Conservation (phyloP, 2,113 vertebrate genomes). For the Todiramphus saurophagus region DNA sequence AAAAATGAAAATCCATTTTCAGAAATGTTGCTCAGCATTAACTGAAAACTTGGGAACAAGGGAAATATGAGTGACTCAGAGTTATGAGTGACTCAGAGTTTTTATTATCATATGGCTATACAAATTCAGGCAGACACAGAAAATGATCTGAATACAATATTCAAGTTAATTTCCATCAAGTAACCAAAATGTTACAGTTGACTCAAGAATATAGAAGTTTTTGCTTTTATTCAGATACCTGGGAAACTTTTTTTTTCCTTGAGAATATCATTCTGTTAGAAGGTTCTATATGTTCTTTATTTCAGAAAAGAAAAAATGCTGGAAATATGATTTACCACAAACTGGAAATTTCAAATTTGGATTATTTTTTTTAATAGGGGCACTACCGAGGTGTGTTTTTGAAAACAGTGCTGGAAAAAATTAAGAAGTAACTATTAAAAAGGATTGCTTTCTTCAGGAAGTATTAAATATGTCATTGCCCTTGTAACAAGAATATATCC, state of each 20-base stretch:
- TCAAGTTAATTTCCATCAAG: neutral
- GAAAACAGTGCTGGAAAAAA: neutral
- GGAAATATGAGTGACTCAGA: rapidly evolving
- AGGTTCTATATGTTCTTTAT: neutral
- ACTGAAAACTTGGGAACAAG: neutral
- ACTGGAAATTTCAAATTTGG: neutral
- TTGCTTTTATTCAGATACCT: neutral
- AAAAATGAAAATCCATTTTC: neutral
- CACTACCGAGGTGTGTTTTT: neutral
- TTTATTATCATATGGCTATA: neutral
- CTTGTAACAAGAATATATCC: neutral
- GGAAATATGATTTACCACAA: neutral
- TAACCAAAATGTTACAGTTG: neutral
- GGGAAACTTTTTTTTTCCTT: neutral
- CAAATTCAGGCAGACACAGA: neutral
- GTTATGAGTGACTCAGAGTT: rapidly evolving
- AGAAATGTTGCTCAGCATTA: neutral
- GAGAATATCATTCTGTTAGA: neutral
- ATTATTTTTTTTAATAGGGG: neutral
- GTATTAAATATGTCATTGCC: constrained; percentile 20
- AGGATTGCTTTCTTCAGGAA: neutral
- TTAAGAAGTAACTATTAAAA: neutral
- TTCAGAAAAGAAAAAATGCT: neutral
- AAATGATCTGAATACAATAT: neutral
- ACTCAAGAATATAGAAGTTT: rapidly evolving